Evolutionary conservation across 1,140 invertebrate species (phyloP).

Genomic region (Pseudomyrmex concolor): DNA sequence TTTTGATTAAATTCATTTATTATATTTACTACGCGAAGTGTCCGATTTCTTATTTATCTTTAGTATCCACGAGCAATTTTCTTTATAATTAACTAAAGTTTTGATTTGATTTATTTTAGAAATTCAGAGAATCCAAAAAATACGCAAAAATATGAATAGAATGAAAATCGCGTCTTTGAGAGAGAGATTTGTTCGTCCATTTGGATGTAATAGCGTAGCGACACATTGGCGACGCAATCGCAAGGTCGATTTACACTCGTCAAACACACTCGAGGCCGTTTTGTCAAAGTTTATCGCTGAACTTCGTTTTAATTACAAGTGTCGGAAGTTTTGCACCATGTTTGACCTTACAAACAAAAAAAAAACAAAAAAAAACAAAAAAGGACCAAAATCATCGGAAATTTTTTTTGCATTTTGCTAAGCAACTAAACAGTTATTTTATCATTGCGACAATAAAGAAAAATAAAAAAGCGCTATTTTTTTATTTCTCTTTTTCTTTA

Average conservation of each 20-base stretch:
- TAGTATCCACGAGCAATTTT: constrained; percentile 48
- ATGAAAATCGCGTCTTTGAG: not conserved
- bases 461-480: not conserved
- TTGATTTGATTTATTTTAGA: not conserved
- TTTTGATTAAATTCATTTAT: no score
- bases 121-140: not conserved
- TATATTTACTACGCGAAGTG: no score
- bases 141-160: not conserved
- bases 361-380: not conserved
- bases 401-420: not conserved
- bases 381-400: not conserved
- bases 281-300: constrained; percentile 21
- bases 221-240: constrained; percentile 8
- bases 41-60: not conserved
- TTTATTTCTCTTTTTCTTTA: not conserved
- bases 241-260: constrained; percentile 7
- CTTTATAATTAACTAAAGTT: not conserved
- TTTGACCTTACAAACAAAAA: not conserved
- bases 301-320: constrained; percentile 32
- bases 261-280: not conserved
- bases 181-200: not conserved
- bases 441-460: not conserved
- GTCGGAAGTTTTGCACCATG: not conserved
- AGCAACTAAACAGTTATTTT: not conserved
- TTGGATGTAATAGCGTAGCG: not conserved